A percentile compares a stretch with the other conserved stretches of the same genome.
These are phyloP conservation scores for Pseudomugil gertrudae DNA, from an alignment of 2,797 vertebrate species.

Conservation along the genomic window DNA sequence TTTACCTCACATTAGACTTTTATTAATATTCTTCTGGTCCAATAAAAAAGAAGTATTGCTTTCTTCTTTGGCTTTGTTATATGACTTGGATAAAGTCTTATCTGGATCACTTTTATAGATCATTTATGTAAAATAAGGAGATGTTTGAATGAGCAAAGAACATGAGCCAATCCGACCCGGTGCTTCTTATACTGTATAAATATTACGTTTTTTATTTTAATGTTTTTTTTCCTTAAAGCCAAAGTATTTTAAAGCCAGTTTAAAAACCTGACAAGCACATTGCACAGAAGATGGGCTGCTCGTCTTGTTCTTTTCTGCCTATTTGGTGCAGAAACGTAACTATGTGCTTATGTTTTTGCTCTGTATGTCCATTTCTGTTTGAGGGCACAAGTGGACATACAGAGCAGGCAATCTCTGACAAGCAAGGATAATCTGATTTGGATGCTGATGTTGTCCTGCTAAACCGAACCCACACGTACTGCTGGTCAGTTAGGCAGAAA, in stretches of 20 bases:
- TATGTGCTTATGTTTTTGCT: constrained; percentile 8
- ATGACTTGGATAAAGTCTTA: neutral
- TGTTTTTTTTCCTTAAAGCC: neutral
- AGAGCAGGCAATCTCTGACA: constrained; percentile 37
- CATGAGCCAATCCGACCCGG: neutral
- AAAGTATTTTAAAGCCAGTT: constrained; percentile 41
- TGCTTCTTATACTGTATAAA: neutral
- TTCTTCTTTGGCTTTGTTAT: neutral
- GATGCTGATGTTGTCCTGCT: constrained; percentile 15
- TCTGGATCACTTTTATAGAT: neutral
- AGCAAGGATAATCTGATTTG: constrained; percentile 33
- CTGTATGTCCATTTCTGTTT: neutral
- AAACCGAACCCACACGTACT: constrained; percentile 12
- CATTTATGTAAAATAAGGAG: constrained; percentile 12
- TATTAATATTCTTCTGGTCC: constrained; percentile 16
- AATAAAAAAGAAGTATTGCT: constrained; percentile 6
- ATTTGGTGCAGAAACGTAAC: constrained; percentile 14
- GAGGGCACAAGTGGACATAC: neutral
- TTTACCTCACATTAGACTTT: constrained; percentile 40
- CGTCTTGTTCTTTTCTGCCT: neutral
- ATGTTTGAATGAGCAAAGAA: constrained; percentile 34
- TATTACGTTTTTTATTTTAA: neutral
- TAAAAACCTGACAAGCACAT: constrained; percentile 26
- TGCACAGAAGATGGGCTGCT: constrained; percentile 38
- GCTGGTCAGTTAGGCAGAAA: constrained; percentile 27